Evolutionary conservation across 2,113 vertebrate genomes (phyloP), one percentile per base, ranked within the genome.

Genomic region (Trematomus loennbergii): DNA sequence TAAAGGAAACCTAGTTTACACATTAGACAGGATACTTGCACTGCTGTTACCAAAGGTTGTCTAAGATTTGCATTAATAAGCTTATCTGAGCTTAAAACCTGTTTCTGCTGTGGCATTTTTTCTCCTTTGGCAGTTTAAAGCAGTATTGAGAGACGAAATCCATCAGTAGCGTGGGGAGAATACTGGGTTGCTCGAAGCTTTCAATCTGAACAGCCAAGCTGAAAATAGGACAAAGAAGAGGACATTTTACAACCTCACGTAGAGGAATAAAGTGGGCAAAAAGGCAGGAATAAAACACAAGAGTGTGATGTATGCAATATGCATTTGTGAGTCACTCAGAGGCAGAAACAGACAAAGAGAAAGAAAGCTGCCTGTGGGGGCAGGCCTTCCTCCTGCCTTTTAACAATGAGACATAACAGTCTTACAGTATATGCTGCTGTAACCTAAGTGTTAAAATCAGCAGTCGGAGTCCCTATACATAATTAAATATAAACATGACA

Each of bases 121-220:
- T 87, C 53, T 52, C 18, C 12, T 78, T 88, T 54, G 59, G 54
- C 66, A 93, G 75, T 61, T 74, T 83, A 43, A 94, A 88, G 73
- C 93, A 94, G 63, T 64, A 76, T 0, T 0, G 72, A 55, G 95
- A 78, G 0, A 96, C 63, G 0, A 9, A 86, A 50, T 94, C 75
- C 36, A 45, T 87, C 62, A 97, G 83, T 3, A 94, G 70, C 2
- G 12, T 61, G 3, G 89, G 61, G 1, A 64, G 33, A 0, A 36
- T n/a, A 1, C 63, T 85, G 50, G 82, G 66, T 16, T 72, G 49
- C 61, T 79, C 89, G 0, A 1, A 65, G 72, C 72, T 92, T 72
- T 53, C 80, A 77, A 96, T 89, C 83, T 87, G 87, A 55, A 29
- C 75, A 3, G 89, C 94, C 84, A 97, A 79, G 29, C 96, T 97